Base-by-base conservation (phyloP, 2,888 invertebrate species). In the Leptarthrus brevirostris region DNA sequence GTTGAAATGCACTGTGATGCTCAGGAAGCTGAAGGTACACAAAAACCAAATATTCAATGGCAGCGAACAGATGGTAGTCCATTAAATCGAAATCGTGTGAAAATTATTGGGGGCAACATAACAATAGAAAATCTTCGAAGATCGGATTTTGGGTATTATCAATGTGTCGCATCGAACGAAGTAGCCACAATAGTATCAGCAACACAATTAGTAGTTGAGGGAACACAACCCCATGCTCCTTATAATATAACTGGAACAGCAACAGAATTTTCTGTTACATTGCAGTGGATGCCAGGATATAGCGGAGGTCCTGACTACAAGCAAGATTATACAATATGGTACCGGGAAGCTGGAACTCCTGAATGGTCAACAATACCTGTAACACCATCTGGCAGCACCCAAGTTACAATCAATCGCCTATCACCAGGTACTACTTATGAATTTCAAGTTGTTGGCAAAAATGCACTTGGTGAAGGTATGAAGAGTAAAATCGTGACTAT, bases 1-100 rank as follows among this genome's bases (percentile, higher is more conserved):
- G 95, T 97, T 20, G 95, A 95, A 82, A 95, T 98, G 94, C 93
- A 94, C 81, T 98, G 98, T 86, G 95, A 94, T 79, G 97, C 97
- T 66, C 91, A 92, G 79, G 95, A 94, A 84, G 94, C 94, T 69
- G 96, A 96, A 83, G 96, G 95, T 78, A 95, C 95, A 53, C 94
- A 95, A 84, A 93, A 93, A 81, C 95, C 95, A 22, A 92, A 90
- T 79, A 93, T 97, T 80, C 91, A 91, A 82, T 98, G 97, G 97
- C 92, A 94, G 82, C 90, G 95, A 83, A 90, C 92, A 76, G 94
- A 94, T 83, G 94, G 95, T 16, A 88, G 90, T 72, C 91, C 93
- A 77, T 87, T 96, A 80, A 95, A 94, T 82, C 91, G 93, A 81
- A 92, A 89, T 82, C 89, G 95, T 6, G 91, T 91, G 47, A 91